Percentiles rank a stretch among this genome's conserved stretches.
phyloP scores from a whole-genome alignment of 2,113 vertebrate genomes.

The Procavia capensis region DNA sequence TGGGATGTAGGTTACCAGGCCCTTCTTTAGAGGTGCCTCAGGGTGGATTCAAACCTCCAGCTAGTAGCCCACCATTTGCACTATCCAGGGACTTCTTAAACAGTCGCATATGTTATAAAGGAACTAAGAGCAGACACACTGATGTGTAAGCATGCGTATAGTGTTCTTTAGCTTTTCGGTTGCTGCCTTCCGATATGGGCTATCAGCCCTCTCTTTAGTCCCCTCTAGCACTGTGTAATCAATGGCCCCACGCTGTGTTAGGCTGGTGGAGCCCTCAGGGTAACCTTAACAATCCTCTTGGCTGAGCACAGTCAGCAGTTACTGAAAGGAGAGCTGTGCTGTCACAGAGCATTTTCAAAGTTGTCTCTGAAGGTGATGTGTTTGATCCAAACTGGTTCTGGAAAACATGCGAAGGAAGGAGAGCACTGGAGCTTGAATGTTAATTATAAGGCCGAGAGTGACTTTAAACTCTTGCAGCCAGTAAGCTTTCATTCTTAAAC shows the following conservation, averaged over 20 bases:
- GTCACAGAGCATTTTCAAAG: accelerated
- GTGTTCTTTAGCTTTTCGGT: background rate
- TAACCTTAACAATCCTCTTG: accelerated
- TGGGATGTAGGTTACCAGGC: too few species aligned
- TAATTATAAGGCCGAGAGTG: background rate
- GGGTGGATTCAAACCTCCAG: too few species aligned
- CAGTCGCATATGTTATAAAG: too few species aligned
- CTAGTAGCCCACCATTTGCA: too few species aligned
- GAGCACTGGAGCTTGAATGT: background rate
- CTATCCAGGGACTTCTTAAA: background rate
- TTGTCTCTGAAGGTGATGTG: background rate
- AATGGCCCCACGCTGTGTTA: accelerated
- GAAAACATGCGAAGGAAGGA: background rate
- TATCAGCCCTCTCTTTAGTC: too few species aligned
- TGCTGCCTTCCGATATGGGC: background rate
- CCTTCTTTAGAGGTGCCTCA: too few species aligned
- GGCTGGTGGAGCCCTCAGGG: background rate
- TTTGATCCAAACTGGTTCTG: background rate
- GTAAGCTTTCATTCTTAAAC: background rate
- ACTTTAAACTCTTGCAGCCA: background rate
- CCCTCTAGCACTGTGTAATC: background rate
- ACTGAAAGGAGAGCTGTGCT: background rate
- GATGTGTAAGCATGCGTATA: accelerated
- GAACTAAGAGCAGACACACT: background rate
- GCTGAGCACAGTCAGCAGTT: accelerated